These are phyloP conservation scores for Hoplias malabaricus DNA, from an alignment of 2,113 vertebrate species.

Conservation along the genomic window DNA sequence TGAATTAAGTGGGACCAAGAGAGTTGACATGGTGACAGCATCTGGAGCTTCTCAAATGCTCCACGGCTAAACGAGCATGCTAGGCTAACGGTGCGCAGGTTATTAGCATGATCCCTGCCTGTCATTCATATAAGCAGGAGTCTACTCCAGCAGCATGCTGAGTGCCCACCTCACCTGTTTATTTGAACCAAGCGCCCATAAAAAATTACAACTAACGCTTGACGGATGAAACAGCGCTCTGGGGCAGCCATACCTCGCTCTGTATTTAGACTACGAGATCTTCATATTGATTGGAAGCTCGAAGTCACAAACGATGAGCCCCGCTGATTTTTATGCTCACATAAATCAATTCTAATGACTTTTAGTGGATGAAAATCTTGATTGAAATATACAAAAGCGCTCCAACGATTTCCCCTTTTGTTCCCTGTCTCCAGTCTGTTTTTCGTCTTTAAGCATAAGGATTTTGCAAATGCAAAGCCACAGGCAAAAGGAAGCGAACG, in stretches of 20 bases:
- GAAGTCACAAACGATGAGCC: background rate
- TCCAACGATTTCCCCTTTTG: background rate
- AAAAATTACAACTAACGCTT: background rate
- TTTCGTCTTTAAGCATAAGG: constrained; percentile 20
- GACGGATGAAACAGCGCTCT: background rate
- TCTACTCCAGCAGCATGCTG: constrained; percentile 23
- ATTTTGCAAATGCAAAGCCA: constrained; percentile 29
- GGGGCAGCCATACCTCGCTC: background rate
- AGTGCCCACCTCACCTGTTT: constrained; percentile 24
- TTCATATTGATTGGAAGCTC: constrained; percentile 9
- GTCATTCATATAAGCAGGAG: constrained; percentile 21
- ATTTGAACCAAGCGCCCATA: constrained; percentile 24
- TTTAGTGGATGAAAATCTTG: constrained; percentile 20
- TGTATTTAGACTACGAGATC: constrained; percentile 7
- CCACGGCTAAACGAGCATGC: constrained; percentile 29
- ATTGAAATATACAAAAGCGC: constrained; percentile 7
- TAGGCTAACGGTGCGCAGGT: constrained; percentile 33
- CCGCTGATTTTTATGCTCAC: background rate
- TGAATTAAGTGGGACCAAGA: constrained; percentile 45
- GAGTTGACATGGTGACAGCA: constrained; percentile 50
- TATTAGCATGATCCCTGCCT: constrained; percentile 40
- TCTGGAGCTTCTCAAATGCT: constrained; percentile 40
- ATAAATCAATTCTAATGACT: constrained; percentile 7
- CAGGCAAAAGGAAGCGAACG: constrained; percentile 21
- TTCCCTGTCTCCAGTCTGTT: background rate